These are phyloP conservation scores for Poeciliopsis gracilis DNA, from an alignment of 2,797 vertebrate species.

Conservation along the genomic window DNA sequence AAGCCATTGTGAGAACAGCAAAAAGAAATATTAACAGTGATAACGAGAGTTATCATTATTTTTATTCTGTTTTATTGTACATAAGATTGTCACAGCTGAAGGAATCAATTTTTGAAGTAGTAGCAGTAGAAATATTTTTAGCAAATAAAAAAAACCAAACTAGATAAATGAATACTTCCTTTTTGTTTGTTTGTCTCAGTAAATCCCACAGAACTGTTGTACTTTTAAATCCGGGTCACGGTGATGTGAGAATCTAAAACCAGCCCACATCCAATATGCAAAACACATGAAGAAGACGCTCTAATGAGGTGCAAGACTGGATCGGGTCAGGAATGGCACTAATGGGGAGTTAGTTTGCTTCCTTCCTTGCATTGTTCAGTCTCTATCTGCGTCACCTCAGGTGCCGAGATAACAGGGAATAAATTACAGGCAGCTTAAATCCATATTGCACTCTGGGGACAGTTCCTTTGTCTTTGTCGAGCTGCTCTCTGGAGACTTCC, in stretches of 20 bases:
- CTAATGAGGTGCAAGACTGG: background rate
- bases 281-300: background rate
- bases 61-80: background rate
- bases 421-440: slow-evolving; percentile 28
- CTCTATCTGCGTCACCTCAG: background rate
- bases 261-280: background rate
- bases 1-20: too few relatives aligned
- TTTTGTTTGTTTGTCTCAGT: background rate
- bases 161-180: background rate
- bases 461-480: background rate
- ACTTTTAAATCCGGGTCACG: background rate
- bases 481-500: slow-evolving; percentile 11
- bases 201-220: background rate
- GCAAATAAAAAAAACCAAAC: background rate
- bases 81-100: background rate
- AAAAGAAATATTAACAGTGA: too few relatives aligned
- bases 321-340: background rate
- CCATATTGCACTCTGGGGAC: background rate
- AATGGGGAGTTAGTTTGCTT: background rate
- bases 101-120: background rate
- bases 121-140: background rate
- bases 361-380: slow-evolving; percentile 5
- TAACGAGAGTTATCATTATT: too few relatives aligned
- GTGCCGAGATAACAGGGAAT: slow-evolving; percentile 5
- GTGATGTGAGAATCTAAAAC: background rate